Percentiles rank a stretch among this genome's conserved stretches.
These are phyloP conservation scores for Leptogaster cylindrica DNA, from an alignment of 2,888 invertebrate genomes.

Conservation along the genomic window DNA sequence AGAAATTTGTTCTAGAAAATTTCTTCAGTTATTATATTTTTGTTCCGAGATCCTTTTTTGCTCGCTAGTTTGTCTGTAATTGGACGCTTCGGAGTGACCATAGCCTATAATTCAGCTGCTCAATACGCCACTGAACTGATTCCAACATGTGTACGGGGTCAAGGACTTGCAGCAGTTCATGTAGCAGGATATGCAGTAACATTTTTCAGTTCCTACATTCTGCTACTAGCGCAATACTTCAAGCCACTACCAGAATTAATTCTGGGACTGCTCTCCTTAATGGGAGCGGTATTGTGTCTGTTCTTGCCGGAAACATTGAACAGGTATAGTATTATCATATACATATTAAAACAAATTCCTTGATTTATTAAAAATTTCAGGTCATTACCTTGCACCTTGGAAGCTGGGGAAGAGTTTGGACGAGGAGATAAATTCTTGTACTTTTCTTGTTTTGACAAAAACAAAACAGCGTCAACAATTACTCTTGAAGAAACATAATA, in stretches of 20 bases:
- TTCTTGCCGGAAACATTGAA: constrained; percentile 68
- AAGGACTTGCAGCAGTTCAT: constrained; percentile 65
- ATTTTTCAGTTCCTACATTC: constrained; percentile 66
- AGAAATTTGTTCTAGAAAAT: neutral
- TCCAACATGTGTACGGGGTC: constrained; percentile 66
- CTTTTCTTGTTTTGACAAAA: constrained; percentile 41
- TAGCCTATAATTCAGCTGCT: constrained; percentile 66
- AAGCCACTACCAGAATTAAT: constrained; percentile 65
- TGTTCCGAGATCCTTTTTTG: constrained; percentile 54
- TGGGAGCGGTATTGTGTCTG: constrained; percentile 65
- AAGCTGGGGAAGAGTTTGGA: constrained; percentile 68
- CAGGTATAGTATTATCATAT: constrained; percentile 56
- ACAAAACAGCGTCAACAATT: too few relatives aligned
- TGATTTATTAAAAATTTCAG: constrained; percentile 48
- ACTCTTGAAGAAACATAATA: too few relatives aligned
- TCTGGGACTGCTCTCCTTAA: constrained; percentile 63
- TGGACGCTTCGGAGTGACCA: constrained; percentile 64
- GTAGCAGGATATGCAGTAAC: constrained; percentile 69
- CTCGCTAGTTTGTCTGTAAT: constrained; percentile 59
- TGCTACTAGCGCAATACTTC: constrained; percentile 61
- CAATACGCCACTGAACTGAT: constrained; percentile 67
- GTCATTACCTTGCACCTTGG: constrained; percentile 65
- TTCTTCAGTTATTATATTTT: too few relatives aligned
- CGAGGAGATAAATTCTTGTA: constrained; percentile 1
- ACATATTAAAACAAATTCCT: neutral